These are phyloP conservation scores for Stenodema calcarata DNA, from an alignment of 2,888 invertebrate species.

Conservation along the genomic window DNA sequence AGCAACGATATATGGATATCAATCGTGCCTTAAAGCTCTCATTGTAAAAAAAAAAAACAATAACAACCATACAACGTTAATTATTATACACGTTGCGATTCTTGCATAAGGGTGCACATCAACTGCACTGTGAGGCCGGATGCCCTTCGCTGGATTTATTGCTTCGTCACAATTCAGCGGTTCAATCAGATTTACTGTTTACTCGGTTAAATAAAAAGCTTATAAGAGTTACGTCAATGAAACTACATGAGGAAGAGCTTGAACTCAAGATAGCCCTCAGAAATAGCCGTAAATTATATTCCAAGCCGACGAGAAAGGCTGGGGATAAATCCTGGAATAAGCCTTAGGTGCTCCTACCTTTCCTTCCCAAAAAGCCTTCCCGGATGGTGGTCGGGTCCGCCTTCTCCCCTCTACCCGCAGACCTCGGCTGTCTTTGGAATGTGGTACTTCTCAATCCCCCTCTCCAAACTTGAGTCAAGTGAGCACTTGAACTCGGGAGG, in stretches of 20 bases:
- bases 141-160: no score
- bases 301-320: not conserved
- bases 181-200: no score
- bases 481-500: not conserved
- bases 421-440: not conserved
- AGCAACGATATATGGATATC: no score
- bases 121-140: no score
- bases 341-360: not conserved
- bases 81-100: no score
- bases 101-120: no score
- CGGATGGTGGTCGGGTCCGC: not conserved
- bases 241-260: not conserved
- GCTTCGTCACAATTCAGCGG: no score
- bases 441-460: not conserved
- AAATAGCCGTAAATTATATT: not conserved
- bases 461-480: not conserved
- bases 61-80: no score
- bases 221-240: no score
- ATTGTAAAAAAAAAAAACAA: no score
- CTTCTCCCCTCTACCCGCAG: not conserved
- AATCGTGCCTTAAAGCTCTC: no score
- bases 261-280: not conserved
- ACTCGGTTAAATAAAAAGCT: no score
- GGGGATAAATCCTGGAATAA: slow-evolving; percentile 2
- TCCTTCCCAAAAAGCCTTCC: not conserved